Evolutionary conservation across 2,888 invertebrate species (phyloP).

Genomic region (Drosophila mimica): DNA sequence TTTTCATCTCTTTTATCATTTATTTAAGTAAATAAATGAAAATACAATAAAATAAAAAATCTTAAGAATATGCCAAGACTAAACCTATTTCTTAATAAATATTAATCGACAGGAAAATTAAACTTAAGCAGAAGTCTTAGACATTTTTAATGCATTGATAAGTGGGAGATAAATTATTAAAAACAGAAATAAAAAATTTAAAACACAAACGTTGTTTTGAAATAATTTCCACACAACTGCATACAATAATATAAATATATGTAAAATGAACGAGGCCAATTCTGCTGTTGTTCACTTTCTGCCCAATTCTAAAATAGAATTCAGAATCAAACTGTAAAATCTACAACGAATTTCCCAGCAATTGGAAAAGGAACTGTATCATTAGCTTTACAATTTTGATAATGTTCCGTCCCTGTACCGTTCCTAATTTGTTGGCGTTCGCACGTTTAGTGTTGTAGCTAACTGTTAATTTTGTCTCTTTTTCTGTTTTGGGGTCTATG

Average conservation of each 20-base stretch:
- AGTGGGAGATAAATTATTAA: not conserved
- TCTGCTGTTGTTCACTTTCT: no score
- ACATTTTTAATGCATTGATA: not conserved
- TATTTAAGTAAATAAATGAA: not conserved
- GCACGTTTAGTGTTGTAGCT: constrained; percentile 61
- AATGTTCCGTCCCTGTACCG: constrained; percentile 27
- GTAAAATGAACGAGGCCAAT: not conserved
- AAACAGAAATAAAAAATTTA: not conserved
- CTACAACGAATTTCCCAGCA: not conserved
- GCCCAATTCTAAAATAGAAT: not conserved
- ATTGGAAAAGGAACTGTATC: not conserved
- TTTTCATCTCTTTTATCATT: not conserved
- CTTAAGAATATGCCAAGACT: accelerated
- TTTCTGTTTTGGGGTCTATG: constrained; percentile 33
- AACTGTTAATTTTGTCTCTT: constrained; percentile 62
- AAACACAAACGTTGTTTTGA: not conserved
- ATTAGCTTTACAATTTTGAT: constrained; percentile 12
- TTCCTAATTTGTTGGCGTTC: constrained; percentile 39
- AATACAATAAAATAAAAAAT: not conserved
- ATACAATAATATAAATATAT: not conserved
- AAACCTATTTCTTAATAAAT: not conserved
- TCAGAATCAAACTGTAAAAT: not conserved
- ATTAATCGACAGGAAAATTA: not conserved
- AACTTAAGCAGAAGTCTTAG: not conserved
- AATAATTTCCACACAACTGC: not conserved